phyloP scores from a whole-genome alignment of 2,113 vertebrate genomes.

The Crotalus helleri region DNA sequence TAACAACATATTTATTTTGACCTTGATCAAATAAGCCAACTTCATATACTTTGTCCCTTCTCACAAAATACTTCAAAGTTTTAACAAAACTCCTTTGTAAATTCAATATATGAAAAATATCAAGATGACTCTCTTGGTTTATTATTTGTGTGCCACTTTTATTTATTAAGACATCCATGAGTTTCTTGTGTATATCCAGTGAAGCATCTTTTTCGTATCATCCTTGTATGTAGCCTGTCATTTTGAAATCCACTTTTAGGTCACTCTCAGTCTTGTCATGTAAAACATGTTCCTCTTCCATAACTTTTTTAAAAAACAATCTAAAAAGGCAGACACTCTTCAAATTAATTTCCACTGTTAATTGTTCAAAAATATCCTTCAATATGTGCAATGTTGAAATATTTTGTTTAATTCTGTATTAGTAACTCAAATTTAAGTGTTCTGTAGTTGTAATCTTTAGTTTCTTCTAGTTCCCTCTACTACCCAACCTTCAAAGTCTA shows the following conservation, averaged over 20 bases:
- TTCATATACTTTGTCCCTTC: background rate
- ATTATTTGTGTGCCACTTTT: background rate
- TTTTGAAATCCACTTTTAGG: background rate
- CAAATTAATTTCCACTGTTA: background rate
- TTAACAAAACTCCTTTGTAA: background rate
- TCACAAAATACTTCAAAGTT: background rate
- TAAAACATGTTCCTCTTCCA: no score
- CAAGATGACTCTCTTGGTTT: background rate
- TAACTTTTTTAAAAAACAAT: background rate
- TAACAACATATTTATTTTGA: background rate
- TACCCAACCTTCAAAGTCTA: background rate
- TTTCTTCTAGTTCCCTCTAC: background rate
- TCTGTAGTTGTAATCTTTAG: background rate
- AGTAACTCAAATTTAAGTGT: background rate
- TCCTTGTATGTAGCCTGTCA: background rate
- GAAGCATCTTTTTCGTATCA: background rate
- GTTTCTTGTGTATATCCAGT: background rate
- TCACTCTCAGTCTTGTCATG: background rate
- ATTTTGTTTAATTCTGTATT: background rate
- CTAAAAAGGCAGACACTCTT: background rate
- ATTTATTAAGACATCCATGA: background rate
- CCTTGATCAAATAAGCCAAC: background rate
- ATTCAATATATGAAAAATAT: background rate
- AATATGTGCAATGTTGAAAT: background rate
- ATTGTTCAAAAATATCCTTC: background rate